Percentiles rank a stretch among this genome's conserved stretches.
These are phyloP conservation scores for Ectropis grisescens DNA, from an alignment of 1,140 invertebrate species.

Conservation along the genomic window DNA sequence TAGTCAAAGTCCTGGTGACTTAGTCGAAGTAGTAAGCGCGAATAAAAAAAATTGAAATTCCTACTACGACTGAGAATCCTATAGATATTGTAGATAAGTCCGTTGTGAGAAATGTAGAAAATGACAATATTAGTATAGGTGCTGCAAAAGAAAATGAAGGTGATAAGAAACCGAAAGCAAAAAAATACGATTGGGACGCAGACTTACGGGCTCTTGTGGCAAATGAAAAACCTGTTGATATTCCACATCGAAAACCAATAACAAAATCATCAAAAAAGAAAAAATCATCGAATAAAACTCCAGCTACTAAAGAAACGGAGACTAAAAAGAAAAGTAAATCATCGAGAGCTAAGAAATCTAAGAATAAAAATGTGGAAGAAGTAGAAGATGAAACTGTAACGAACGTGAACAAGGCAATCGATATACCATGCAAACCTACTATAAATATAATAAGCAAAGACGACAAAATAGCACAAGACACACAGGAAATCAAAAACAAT, in stretches of 20 bases:
- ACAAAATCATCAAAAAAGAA: slow-evolving; percentile 7
- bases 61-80: no score
- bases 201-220: slow-evolving; percentile 32
- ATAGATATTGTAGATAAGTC: no score
- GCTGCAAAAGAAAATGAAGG: slow-evolving; percentile 6
- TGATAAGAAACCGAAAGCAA: slow-evolving; percentile 3
- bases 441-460: slow-evolving; percentile 31
- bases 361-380: slow-evolving; percentile 19
- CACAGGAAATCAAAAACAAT: slow-evolving; percentile 8
- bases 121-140: slow-evolving; percentile 1
- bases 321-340: slow-evolving; percentile 4
- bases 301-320: slow-evolving; percentile 7
- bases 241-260: slow-evolving; percentile 7
- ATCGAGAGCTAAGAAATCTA: slow-evolving; percentile 21
- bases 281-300: slow-evolving; percentile 8
- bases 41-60: no score
- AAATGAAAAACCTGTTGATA: slow-evolving; percentile 5
- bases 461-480: slow-evolving; percentile 9
- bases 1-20: slow-evolving; percentile 8
- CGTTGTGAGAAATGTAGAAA: no score
- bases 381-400: slow-evolving; percentile 9
- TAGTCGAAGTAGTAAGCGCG: slow-evolving; percentile 14
- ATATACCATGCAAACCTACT: slow-evolving; percentile 23
- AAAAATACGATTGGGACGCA: slow-evolving; percentile 48
- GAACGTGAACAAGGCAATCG: slow-evolving; percentile 3